Base-by-base conservation (phyloP, 1,140 invertebrate species). In the Drosophila orosa region DNA sequence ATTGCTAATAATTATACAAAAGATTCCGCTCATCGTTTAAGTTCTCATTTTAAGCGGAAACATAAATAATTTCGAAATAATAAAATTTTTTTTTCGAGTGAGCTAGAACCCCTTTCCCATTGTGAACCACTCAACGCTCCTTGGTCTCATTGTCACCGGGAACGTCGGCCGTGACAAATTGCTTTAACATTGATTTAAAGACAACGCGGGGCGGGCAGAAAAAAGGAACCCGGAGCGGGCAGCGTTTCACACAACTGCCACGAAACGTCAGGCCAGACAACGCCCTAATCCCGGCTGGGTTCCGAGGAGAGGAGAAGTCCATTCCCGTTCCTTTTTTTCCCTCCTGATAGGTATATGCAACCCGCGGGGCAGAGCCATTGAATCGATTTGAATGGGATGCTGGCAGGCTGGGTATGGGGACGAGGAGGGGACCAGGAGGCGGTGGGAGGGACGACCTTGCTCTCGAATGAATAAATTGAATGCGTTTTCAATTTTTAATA, bases 401-500 rank as follows among this genome's bases (percentile, higher is more conserved):
- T 65, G 68, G 12, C 19, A 27, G 40, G 33, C 25, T 60, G 22
- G 17, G n/a, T n/a, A n/a, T 12, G 19, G 10, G 19, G 15, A 29
- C 2, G 35, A 8, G 12, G 15, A n/a, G 8, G 47, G 35, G 15
- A 7, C 15, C 37, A 5, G 39, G 40, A 8, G 10, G 31, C 4
- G 35, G 52, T 27, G 9, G 33, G 31, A 55, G 48, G 48, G 62
- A 76, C 75, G 83, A 87, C 83, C 83, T 87, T 87, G 83, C 67
- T 86, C 59, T 57, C 82, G 56, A 69, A 75, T 89, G 83, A 80
- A 87, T 87, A 89, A 87, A 87, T 87, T 87, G 83, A 87, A 87
- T 87, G 84, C 84, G 84, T 87, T 87, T 87, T 87, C 84, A 89
- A 87, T 86, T 87, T 87, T 87, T 87, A 84, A 89, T 89, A 87